Base-by-base conservation (phyloP, 2,888 invertebrate species). In the Thecophora atra region DNA sequence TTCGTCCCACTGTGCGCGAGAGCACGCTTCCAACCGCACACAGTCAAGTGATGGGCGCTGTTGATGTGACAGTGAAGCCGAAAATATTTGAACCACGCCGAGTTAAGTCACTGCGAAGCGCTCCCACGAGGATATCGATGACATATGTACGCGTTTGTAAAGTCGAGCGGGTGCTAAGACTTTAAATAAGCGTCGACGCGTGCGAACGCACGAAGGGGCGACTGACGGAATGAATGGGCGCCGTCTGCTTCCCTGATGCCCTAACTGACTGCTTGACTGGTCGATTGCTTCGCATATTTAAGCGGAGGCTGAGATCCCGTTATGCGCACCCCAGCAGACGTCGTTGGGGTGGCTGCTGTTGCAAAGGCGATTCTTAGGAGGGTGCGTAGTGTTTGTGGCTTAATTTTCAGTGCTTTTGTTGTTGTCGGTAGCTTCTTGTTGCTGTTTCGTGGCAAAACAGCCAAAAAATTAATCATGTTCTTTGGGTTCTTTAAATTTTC, bases 91-190 rank as follows among this genome's bases (percentile, higher is more conserved):
- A 73, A 51, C 62, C 71, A 69, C 64, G 79, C 79, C 80, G 79
- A 80, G 80, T 77, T 76, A 80, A 78, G 77, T 71, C 11, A 17
- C 47, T 15, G 13, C 5, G 47, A 37, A 79, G 79, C 84, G 84
- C 84, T 86, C 86, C 86, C 86, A 86, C 86, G 86, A 84, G 86
- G 85, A 86, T 86, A 86, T 85, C 84, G 79, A 78, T 85, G 86
- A 86, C 87, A 86, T 86, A 86, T 86, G 87, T 86, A 86, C 58
- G 47, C 58, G 58, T 26, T 58, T 82, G 84, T 85, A 83, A 83
- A 83, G 76, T 78, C 74, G 75, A 81, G 80, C 81, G 83, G 81
- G 82, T 81, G 81, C 79, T 82, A 85, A 85, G 80, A 80, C 79
- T 81, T 79, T 78, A 76, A 78, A 79, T 82, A 83, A 85, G 85